Base-by-base conservation (phyloP, 2,113 vertebrate species). In the Tinamus guttatus region DNA sequence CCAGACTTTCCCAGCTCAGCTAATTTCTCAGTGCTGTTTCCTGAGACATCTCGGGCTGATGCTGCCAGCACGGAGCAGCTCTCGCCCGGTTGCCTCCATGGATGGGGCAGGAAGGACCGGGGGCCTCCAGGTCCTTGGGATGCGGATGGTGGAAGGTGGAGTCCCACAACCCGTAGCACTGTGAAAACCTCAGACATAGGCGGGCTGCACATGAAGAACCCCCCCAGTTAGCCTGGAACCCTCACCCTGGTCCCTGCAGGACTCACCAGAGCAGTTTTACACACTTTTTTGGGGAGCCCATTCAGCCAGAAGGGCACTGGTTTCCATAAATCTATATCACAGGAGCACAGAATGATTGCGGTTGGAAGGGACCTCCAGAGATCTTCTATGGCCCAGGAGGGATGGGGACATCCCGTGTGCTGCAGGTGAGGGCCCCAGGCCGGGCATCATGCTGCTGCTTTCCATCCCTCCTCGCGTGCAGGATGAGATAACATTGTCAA, bases 1-100 rank as follows among this genome's bases (percentile, higher is more conserved):
- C 96, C 91, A 5, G 95, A 97, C 93, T 97, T 97, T 98, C 97
- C 96, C 96, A 96, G 97, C 97, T 97, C 93, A 79, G 96, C 95
- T 78, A 58, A 24, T 96, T 96, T 97, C 97, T 96, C 95, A 38
- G 96, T 20, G 76, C 10, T 47, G 14, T 96, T 95, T 95, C 95
- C 94, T 85, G 95, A 87, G 65, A 93, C 86, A 51, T 77, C 18
- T 10, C 49, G 0, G 68, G 78, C 5, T 58, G 82, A 47, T 45
- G 94, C 84, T 52, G 59, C 63, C 74, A 28, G 45, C 51, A 9
- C 8, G 6, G 9, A 17, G 81, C 28, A 54, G 92, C 81, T 96
- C 81, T 69, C 73, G 32, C 92, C 58, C 89, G 75, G 87, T 54
- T 14, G 64, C 40, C 60, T 80, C 79, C 92, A 74, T 5, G 7